phyloP scores from a whole-genome alignment of 2,797 vertebrate genomes.

The Coregonus ussuriensis region DNA sequence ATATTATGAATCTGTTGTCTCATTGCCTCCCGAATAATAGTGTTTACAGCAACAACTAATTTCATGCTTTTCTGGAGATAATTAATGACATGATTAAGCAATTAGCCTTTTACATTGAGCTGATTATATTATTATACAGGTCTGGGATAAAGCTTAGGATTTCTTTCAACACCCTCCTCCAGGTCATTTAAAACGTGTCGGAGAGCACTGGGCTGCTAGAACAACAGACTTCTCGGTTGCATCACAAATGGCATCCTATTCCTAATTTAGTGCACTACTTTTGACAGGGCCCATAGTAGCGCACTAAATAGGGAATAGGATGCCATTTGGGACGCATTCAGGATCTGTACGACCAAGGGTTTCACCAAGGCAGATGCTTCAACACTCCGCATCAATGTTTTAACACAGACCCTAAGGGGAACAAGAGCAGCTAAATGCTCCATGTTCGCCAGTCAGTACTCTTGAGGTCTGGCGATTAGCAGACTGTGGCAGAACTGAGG shows the following conservation, averaged over 20 bases:
- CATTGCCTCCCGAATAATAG: background rate
- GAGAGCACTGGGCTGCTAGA: background rate
- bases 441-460: constrained; percentile 8
- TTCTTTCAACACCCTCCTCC: background rate
- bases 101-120: constrained; percentile 21
- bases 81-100: constrained; percentile 22
- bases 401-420: background rate
- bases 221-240: background rate
- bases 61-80: constrained; percentile 29
- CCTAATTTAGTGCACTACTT: background rate
- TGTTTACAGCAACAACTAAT: constrained; percentile 21
- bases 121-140: constrained; percentile 32
- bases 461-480: background rate
- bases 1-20: background rate
- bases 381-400: constrained; percentile 1
- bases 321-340: background rate
- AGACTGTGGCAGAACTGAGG: background rate
- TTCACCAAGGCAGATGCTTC: constrained; percentile 1
- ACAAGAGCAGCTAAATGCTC: constrained; percentile 7
- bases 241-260: too few relatives aligned
- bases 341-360: background rate
- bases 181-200: background rate
- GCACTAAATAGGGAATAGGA: background rate
- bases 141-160: constrained; percentile 27
- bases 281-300: background rate